Percentiles rank a stretch among this genome's conserved stretches.
Evolutionary conservation across 2,888 invertebrate species (phyloP).

Genomic region (Chrysolina americana): DNA sequence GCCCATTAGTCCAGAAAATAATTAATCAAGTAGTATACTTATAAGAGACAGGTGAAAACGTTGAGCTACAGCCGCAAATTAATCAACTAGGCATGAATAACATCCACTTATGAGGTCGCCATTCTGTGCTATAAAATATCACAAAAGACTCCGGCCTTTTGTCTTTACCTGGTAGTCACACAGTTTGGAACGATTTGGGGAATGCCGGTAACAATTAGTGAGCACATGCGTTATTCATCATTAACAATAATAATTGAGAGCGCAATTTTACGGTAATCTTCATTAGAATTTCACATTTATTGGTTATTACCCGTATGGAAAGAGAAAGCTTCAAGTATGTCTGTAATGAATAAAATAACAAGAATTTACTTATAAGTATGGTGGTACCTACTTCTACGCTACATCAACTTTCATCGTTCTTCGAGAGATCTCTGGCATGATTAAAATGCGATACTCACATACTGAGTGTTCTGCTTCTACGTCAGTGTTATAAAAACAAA

Average conservation of each 20-base stretch:
- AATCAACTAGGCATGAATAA: background rate
- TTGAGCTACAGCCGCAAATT: background rate
- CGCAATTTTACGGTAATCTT: constrained; percentile 14
- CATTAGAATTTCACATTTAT: constrained; percentile 18
- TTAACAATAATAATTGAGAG: constrained; percentile 16
- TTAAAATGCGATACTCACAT: constrained; percentile 1
- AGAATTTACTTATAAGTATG: constrained; percentile 1
- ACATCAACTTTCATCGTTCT: constrained; percentile 5
- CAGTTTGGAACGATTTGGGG: background rate
- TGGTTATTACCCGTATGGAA: constrained; percentile 24
- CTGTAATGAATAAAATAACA: constrained; percentile 12
- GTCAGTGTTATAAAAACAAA: background rate
- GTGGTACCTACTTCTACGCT: background rate
- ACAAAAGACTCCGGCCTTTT: background rate
- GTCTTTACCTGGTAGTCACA: background rate
- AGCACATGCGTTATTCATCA: background rate
- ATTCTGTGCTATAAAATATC: background rate
- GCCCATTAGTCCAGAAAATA: too few relatives aligned
- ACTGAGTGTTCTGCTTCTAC: background rate
- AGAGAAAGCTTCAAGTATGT: constrained; percentile 7
- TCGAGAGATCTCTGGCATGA: background rate
- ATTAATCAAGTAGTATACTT: too few relatives aligned
- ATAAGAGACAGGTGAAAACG: background rate
- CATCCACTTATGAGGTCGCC: background rate
- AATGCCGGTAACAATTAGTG: constrained; percentile 1